A percentile compares a stretch with the other conserved stretches of the same genome.
phyloP scores from a whole-genome alignment of 2,113 vertebrate genomes.

The Rallus limicola region DNA sequence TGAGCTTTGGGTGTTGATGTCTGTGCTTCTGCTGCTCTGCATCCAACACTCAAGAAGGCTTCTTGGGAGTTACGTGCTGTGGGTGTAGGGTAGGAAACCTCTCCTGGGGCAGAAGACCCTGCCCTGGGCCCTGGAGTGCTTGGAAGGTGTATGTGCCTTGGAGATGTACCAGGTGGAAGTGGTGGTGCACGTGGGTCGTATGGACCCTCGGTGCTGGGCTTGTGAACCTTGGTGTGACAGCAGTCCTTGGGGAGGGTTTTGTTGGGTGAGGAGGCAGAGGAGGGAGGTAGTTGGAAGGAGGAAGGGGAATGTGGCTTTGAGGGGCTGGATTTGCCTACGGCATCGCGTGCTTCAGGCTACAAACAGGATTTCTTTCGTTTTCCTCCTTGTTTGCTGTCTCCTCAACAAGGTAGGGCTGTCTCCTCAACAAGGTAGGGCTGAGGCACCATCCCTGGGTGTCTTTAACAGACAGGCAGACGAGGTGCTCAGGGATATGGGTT shows the following conservation, averaged over 20 bases:
- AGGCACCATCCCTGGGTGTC: too few species aligned
- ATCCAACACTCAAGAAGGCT: not conserved
- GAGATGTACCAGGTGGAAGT: not conserved
- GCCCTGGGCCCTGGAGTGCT: not conserved
- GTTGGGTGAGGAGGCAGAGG: not conserved
- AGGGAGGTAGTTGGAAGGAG: not conserved
- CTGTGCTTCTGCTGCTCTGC: not conserved
- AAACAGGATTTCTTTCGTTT: not conserved
- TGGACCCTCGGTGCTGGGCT: not conserved
- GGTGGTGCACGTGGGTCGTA: rapidly evolving
- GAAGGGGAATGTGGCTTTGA: not conserved
- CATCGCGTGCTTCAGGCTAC: not conserved
- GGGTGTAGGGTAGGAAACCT: not conserved
- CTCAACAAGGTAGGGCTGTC: not conserved
- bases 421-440: not conserved
- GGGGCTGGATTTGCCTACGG: not conserved
- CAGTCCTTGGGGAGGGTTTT: not conserved
- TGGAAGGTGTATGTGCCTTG: not conserved
- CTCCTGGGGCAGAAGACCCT: not conserved
- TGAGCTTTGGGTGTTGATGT: not conserved
- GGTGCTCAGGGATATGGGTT: too few species aligned
- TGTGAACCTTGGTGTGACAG: not conserved
- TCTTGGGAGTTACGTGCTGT: not conserved
- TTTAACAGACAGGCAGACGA: too few species aligned
- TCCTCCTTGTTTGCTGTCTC: not conserved